These are phyloP conservation scores for Ommatoiulus sabulosus DNA, from an alignment of 2,888 invertebrate species.

Conservation along the genomic window DNA sequence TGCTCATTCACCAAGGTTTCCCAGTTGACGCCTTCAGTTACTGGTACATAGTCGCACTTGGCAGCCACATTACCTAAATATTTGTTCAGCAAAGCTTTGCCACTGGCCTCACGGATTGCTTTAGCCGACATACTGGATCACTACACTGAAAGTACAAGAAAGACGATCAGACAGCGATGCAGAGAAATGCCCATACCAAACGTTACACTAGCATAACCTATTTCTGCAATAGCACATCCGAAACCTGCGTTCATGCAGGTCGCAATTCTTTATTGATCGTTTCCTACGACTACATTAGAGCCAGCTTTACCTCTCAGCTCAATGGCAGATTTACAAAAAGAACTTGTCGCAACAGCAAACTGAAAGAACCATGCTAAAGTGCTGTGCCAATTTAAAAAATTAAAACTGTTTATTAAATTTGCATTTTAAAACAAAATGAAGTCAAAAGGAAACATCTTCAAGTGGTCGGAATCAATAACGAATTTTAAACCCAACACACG, in stretches of 20 bases:
- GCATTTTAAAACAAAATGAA: no score
- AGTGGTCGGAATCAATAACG: no score
- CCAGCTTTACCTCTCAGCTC: background rate
- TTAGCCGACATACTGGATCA: slow-evolving; percentile 86
- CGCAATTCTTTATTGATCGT: slow-evolving; percentile 49
- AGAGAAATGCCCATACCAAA: background rate
- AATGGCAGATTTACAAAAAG: background rate
- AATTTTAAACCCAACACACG: no score
- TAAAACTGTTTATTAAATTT: no score
- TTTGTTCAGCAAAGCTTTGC: slow-evolving; percentile 90
- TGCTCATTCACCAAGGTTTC: slow-evolving; percentile 79
- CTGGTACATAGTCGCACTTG: slow-evolving; percentile 84
- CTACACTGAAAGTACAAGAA: slow-evolving; percentile 31
- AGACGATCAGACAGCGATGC: slow-evolving; percentile 3
- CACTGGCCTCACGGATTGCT: slow-evolving; percentile 94
- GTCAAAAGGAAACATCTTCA: no score
- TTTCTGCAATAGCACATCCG: slow-evolving; percentile 35
- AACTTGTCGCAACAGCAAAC: background rate
- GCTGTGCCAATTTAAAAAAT: no score
- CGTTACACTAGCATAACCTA: slow-evolving; percentile 26
- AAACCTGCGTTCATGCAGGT: background rate
- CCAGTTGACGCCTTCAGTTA: slow-evolving; percentile 83
- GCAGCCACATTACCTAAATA: slow-evolving; percentile 77
- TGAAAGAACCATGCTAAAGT: no score
- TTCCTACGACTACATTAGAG: background rate